Conservation (phyloP, 2,888 invertebrate genomes). For the Tinea semifulvella region DNA sequence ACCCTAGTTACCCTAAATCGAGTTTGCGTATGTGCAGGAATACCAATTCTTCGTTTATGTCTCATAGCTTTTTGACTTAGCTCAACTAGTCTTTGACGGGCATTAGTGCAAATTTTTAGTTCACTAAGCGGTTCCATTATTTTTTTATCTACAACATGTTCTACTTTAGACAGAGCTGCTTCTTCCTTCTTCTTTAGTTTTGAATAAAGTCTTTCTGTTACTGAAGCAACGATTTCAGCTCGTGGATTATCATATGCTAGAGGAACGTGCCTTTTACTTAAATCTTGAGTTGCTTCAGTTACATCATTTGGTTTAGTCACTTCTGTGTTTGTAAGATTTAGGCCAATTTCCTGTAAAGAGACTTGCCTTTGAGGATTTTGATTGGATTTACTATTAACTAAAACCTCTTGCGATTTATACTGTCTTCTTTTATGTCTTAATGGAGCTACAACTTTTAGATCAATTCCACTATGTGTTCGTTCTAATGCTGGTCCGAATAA, state of each 20-base stretch:
- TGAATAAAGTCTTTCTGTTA: constrained; percentile 73
- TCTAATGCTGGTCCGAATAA: constrained; percentile 48
- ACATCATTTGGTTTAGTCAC: neutral
- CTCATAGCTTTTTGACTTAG: constrained; percentile 66
- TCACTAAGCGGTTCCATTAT: constrained; percentile 57
- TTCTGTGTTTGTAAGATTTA: neutral
- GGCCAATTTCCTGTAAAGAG: neutral
- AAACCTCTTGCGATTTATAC: constrained; percentile 56
- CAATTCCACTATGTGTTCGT: constrained; percentile 51
- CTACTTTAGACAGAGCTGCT: constrained; percentile 44
- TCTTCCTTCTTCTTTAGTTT: constrained; percentile 64
- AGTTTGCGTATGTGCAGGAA: constrained; percentile 69
- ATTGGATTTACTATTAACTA: constrained; percentile 29
- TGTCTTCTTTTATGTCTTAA: constrained; percentile 47
- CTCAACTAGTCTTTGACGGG: constrained; percentile 65
- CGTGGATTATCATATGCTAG: constrained; percentile 58
- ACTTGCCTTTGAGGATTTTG: neutral
- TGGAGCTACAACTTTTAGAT: constrained; percentile 47
- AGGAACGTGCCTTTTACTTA: constrained; percentile 29
- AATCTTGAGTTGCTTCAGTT: constrained; percentile 7
- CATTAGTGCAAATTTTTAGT: constrained; percentile 66
- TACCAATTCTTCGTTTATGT: constrained; percentile 57
- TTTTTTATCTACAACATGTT: constrained; percentile 47
- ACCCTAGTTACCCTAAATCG: constrained; percentile 54
- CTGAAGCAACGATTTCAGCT: constrained; percentile 76